A percentile compares a stretch with the other conserved stretches of the same genome.
Conservation (phyloP, 1,140 invertebrate species). For the Ruditapes philippinarum region DNA sequence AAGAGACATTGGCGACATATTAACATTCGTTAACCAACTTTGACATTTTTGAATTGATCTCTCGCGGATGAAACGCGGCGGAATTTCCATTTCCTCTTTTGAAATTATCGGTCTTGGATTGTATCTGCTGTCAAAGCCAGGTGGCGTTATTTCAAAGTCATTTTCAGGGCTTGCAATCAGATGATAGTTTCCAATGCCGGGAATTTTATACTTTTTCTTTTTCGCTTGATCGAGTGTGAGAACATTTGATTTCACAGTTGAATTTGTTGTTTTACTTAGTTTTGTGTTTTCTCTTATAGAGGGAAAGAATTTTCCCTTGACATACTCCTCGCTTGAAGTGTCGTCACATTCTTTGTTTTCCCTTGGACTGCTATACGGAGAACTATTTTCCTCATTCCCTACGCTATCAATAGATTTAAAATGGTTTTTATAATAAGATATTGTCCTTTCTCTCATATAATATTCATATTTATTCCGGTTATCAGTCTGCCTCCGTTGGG, state of each 20-base stretch:
- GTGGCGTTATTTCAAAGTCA: conserved; percentile 63
- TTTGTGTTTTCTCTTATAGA: conserved; percentile 34
- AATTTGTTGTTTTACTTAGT: neutral
- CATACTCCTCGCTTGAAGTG: conserved; percentile 25
- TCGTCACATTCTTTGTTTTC: conserved; percentile 41
- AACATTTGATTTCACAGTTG: conserved; percentile 1
- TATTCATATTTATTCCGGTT: conserved; percentile 55
- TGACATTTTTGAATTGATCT: conserved; percentile 57
- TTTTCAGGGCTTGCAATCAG: conserved; percentile 52
- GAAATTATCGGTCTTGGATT: conserved; percentile 47
- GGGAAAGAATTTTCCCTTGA: conserved; percentile 33
- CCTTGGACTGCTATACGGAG: conserved; percentile 9
- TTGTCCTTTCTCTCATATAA: conserved; percentile 50
- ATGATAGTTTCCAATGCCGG: conserved; percentile 64
- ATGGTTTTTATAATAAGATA: conserved; percentile 15
- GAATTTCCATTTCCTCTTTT: conserved; percentile 51
- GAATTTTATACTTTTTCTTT: conserved; percentile 61
- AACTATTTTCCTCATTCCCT: conserved; percentile 53
- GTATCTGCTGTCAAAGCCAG: conserved; percentile 60
- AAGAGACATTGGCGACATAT: conserved; percentile 45
- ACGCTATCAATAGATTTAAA: conserved; percentile 47
- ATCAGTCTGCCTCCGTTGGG: conserved; percentile 14
- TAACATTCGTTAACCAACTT: conserved; percentile 52
- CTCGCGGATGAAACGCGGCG: conserved; percentile 42
- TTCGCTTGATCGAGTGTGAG: conserved; percentile 48